phyloP scores from a whole-genome alignment of 2,797 vertebrate genomes.

The Cygnus olor region DNA sequence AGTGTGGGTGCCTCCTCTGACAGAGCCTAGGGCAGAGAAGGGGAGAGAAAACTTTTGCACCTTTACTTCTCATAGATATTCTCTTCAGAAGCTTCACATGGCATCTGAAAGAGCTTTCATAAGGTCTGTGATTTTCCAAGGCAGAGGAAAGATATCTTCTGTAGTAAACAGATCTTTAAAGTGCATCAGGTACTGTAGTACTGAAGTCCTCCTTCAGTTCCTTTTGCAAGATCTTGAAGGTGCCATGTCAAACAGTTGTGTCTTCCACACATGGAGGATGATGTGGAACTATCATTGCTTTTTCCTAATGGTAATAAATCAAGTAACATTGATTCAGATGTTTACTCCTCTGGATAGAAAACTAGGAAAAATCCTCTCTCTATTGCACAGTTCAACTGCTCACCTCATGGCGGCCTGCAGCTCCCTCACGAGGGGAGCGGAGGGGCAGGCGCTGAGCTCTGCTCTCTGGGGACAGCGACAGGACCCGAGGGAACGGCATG shows the following conservation, averaged over 20 bases:
- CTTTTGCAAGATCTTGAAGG: neutral
- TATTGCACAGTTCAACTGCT: neutral
- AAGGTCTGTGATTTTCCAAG: neutral
- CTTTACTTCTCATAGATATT: neutral
- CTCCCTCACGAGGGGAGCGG: too few relatives aligned
- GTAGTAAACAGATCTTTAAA: neutral
- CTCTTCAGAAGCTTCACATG: neutral
- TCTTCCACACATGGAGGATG: neutral
- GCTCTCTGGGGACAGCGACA: too few relatives aligned
- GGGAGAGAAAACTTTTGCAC: neutral
- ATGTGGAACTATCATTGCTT: neutral
- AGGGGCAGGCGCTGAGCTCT: too few relatives aligned
- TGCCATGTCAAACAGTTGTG: neutral
- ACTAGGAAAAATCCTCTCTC: neutral
- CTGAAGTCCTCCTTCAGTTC: neutral
- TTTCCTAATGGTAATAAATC: neutral
- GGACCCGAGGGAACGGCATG: too few relatives aligned
- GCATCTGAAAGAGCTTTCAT: neutral
- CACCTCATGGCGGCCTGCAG: neutral
- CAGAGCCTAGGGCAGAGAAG: neutral
- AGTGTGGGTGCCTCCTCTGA: neutral
- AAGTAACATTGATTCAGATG: neutral
- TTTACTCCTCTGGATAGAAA: neutral
- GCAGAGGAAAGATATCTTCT: neutral
- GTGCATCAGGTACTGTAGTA: neutral